phyloP scores from a whole-genome alignment of 2,888 invertebrate species.

The Nineta flava region DNA sequence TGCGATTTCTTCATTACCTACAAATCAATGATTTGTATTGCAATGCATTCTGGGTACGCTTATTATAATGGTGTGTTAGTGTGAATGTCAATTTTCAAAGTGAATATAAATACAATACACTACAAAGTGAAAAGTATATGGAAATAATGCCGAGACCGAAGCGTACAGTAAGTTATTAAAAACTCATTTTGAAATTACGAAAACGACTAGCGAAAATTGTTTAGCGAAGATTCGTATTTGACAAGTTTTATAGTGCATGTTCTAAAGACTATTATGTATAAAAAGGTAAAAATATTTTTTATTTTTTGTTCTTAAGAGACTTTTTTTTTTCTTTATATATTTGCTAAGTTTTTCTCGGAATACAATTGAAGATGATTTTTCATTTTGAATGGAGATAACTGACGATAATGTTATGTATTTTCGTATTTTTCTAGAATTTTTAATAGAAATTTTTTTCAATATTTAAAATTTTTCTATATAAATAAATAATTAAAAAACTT shows the following conservation, averaged over 20 bases:
- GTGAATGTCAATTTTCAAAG: conserved; percentile 6
- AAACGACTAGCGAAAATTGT: not conserved
- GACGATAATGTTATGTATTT: not conserved
- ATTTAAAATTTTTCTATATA: not conserved
- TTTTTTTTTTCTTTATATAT: not conserved
- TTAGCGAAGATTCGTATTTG: not conserved
- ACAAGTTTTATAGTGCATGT: not conserved
- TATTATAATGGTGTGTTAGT: conserved; percentile 23
- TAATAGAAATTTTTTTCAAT: not conserved
- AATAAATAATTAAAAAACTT: not conserved
- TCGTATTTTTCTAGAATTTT: not conserved
- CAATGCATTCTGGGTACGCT: conserved; percentile 23
- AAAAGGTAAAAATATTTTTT: conserved; percentile 1
- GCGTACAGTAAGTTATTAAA: conserved; percentile 25
- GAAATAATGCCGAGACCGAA: conserved; percentile 27
- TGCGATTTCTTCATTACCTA: conserved; percentile 26
- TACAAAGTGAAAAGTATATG: conserved; percentile 1
- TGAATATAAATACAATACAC: not conserved
- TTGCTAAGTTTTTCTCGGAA: not conserved
- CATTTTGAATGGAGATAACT: not conserved
- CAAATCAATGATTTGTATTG: conserved; percentile 29
- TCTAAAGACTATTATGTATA: not conserved
- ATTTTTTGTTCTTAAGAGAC: not conserved
- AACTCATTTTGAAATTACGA: not conserved
- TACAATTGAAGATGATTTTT: not conserved